These are phyloP conservation scores for Yoshiicerus persimilis DNA, from an alignment of 1,140 invertebrate genomes.

Conservation along the genomic window DNA sequence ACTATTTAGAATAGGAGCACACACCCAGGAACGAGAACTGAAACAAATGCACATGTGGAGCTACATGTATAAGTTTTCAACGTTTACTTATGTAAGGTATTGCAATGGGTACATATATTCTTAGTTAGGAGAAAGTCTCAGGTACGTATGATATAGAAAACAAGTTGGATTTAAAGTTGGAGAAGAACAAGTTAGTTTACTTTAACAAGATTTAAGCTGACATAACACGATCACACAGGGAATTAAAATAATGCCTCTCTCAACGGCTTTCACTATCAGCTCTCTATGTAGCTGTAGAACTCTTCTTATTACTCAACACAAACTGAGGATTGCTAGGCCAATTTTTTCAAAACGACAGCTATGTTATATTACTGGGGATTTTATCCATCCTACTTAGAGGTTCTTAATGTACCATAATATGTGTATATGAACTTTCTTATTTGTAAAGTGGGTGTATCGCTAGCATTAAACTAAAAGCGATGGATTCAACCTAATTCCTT, in stretches of 20 bases:
- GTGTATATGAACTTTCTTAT: too few species aligned
- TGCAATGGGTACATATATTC: background rate
- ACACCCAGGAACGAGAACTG: too few species aligned
- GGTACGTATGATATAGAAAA: background rate
- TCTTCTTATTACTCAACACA: background rate
- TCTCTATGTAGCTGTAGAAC: background rate
- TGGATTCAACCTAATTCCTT: too few species aligned
- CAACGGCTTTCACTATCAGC: background rate
- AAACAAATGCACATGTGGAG: too few species aligned
- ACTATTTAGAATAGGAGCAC: too few species aligned
- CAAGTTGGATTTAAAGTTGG: background rate
- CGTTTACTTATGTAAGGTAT: too few species aligned
- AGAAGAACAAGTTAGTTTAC: background rate
- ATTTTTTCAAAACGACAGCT: background rate
- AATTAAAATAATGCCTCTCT: background rate
- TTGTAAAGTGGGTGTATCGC: too few species aligned
- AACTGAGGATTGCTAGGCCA: background rate
- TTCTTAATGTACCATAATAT: too few species aligned
- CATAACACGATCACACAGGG: background rate
- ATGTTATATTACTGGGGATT: background rate
- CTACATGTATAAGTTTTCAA: too few species aligned
- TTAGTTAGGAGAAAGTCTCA: background rate
- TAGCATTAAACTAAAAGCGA: too few species aligned
- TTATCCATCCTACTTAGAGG: too few species aligned
- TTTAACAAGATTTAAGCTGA: slow-evolving; percentile 18